Base-by-base conservation (phyloP, 2,888 invertebrate genomes). In the Eustalomyia histrio region DNA sequence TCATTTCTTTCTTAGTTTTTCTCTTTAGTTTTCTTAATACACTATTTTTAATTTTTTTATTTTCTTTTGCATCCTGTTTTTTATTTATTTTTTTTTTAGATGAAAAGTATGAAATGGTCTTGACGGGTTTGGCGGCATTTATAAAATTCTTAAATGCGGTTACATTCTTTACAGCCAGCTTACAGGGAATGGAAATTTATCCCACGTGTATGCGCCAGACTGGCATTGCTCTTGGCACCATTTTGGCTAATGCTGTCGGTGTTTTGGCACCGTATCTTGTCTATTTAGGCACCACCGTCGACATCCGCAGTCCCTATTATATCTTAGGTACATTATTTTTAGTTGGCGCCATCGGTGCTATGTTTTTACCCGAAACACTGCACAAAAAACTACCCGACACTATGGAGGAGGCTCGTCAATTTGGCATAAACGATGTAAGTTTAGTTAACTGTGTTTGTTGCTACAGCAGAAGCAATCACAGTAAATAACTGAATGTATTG, bases 191-290 rank as follows among this genome's bases (percentile, higher is more conserved):
- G 87, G 94, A 94, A 88, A 91, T 94, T 18, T 94, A 93, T 87
- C 94, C 94, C 14, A 94, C 94, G 0, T 93, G 93, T 84, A 89
- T 94, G 39, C 90, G 94, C 21, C 93, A 94, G 86, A 92, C 94
- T 8, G 94, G 94, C 65, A 92, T 93, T 83, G 92, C 94, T 0
- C 86, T 94, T 74, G 93, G 93, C 35, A 92, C 92, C 69, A 91
- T 94, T 43, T 85, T 92, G 57, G 92, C 92, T 8, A 93, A 92
- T 86, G 90, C 90, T 21, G 90, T 93, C 58, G 92, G 92, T 17
- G 91, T 93, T n/a, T 83, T 92, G 58, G 92, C 92, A 0, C 93
- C 94, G 0, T 94, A 93, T 85, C 90, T 94, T 79, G 92, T 94
- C 21, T 92, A 92, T 86, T 86, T 93, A 90, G 92, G 92, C 12